A percentile compares a stretch with the other conserved stretches of the same genome.
Evolutionary conservation across 2,888 invertebrate species (phyloP).

Genomic region (Linnaemya vulpina): DNA sequence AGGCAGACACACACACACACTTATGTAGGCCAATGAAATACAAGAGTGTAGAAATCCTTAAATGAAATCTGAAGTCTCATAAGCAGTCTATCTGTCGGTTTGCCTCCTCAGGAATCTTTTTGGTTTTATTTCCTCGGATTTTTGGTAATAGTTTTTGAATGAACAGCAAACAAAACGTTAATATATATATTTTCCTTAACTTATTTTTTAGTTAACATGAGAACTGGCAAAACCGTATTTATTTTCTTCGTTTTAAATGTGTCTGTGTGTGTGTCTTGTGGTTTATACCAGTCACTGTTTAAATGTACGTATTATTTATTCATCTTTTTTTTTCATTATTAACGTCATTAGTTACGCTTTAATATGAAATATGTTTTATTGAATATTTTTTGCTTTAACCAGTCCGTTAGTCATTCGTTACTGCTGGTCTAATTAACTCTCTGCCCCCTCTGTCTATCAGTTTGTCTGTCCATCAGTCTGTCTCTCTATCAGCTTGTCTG

Average conservation of each 20-base stretch:
- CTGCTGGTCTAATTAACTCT: neutral
- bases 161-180: slow-evolving; percentile 26
- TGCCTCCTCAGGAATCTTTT: too few species aligned
- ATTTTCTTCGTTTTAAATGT: slow-evolving; percentile 39
- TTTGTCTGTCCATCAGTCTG: neutral
- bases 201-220: neutral
- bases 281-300: neutral
- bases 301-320: slow-evolving; percentile 32
- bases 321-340: slow-evolving; percentile 48
- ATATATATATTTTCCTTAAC: slow-evolving; percentile 8
- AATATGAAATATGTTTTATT: slow-evolving; percentile 54
- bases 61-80: neutral
- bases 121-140: neutral
- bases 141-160: slow-evolving; percentile 17
- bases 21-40: slow-evolving; percentile 51
- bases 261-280: slow-evolving; percentile 54
- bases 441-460: slow-evolving; percentile 2
- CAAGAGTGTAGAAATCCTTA: neutral
- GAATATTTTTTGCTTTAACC: slow-evolving; percentile 3
- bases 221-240: neutral
- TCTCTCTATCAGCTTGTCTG: neutral
- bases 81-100: neutral
- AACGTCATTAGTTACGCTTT: slow-evolving; percentile 69
- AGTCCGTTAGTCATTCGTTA: neutral
- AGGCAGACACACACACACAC: slow-evolving; percentile 32